Conservation (phyloP, 2,888 invertebrate genomes). For the Lutraria lutraria region DNA sequence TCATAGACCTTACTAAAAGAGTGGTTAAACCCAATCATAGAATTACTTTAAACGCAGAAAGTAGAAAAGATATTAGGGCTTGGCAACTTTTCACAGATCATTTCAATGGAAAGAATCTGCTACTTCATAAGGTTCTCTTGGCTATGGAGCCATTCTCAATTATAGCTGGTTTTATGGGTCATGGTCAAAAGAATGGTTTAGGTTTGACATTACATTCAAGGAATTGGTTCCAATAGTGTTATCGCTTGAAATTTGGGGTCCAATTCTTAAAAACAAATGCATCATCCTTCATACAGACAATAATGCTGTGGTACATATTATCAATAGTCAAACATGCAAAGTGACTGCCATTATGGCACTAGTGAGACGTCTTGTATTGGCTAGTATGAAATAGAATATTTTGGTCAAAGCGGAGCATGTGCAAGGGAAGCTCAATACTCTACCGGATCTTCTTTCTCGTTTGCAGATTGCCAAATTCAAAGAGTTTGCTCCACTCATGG, state of each 20-base stretch:
- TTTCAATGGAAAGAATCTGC: constrained; percentile 49
- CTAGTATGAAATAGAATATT: constrained; percentile 57
- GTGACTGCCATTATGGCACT: constrained; percentile 51
- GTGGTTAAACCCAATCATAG: constrained; percentile 46
- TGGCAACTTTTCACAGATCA: constrained; percentile 47
- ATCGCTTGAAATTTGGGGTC: constrained; percentile 63
- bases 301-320: constrained; percentile 58
- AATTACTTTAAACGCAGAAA: constrained; percentile 44
- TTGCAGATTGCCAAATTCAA: constrained; percentile 59
- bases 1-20: constrained; percentile 36
- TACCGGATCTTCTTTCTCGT: constrained; percentile 59
- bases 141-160: constrained; percentile 47
- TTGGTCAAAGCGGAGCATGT: constrained; percentile 52
- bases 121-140: constrained; percentile 37
- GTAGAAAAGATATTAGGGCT: constrained; percentile 29
- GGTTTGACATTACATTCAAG: constrained; percentile 48
- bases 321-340: constrained; percentile 62
- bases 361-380: constrained; percentile 55
- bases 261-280: constrained; percentile 36
- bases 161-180: constrained; percentile 49
- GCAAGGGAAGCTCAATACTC: constrained; percentile 55
- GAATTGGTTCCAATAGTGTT: constrained; percentile 59
- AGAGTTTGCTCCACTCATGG: constrained; percentile 42
- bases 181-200: no score
- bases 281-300: constrained; percentile 62